A percentile compares a stretch with the other conserved stretches of the same genome.
Conservation (phyloP, 2,797 vertebrate species). For the Lagodon rhomboides region DNA sequence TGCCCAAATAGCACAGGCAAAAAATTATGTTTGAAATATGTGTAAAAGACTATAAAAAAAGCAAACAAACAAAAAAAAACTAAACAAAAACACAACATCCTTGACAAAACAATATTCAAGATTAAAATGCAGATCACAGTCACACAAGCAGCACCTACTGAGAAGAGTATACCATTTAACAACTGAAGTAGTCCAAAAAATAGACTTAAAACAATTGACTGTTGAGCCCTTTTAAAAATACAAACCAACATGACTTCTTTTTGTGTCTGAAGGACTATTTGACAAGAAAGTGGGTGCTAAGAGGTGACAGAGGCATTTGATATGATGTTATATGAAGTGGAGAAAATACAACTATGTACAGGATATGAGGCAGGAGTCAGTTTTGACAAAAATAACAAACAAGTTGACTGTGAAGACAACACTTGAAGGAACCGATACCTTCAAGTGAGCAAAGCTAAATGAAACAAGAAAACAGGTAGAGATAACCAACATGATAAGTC, state of each 20-base stretch:
- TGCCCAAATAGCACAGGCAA: no score
- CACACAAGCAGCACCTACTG: neutral
- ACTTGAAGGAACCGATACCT: neutral
- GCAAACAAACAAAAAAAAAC: no score
- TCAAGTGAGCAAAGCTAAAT: neutral
- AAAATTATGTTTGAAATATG: no score
- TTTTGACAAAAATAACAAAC: neutral
- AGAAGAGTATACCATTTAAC: neutral
- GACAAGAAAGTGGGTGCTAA: neutral
- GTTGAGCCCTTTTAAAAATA: neutral
- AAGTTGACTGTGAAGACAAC: neutral
- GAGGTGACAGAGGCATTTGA: neutral
- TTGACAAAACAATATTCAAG: no score
- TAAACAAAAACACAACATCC: no score
- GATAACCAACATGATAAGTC: conserved; percentile 7
- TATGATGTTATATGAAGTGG: neutral
- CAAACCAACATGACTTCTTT: neutral
- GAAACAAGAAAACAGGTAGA: neutral
- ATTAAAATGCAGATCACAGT: neutral
- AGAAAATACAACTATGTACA: neutral
- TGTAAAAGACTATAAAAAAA: no score
- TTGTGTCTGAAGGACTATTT: neutral
- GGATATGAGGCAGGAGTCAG: neutral
- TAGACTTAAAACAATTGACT: no score
- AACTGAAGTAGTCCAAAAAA: no score